phyloP scores from a whole-genome alignment of 1,140 invertebrate genomes.

The Trypoxylus dichotomus region DNA sequence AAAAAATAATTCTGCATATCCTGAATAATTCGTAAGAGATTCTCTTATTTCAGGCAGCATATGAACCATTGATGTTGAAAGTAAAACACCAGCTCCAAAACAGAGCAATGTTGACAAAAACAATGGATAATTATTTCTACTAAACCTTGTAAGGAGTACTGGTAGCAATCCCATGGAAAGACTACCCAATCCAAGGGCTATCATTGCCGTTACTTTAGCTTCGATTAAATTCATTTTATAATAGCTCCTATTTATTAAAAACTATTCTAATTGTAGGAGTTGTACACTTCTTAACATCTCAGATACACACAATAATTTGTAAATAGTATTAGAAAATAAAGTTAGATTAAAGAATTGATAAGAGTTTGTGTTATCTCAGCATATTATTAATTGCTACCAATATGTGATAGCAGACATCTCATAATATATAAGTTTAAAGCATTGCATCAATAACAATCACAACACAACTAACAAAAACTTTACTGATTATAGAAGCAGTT shows the following conservation, averaged over 20 bases:
- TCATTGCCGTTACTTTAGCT: slow-evolving; percentile 70
- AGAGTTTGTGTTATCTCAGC: too few species aligned
- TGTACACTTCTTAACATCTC: too few species aligned
- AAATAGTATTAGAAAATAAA: too few species aligned
- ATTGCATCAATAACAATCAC: too few species aligned
- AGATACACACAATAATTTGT: too few species aligned
- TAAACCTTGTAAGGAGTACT: slow-evolving; percentile 59
- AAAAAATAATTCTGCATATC: slow-evolving; percentile 69
- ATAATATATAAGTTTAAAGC: too few species aligned
- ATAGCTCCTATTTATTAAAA: not conserved
- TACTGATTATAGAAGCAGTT: too few species aligned
- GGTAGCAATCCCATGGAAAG: slow-evolving; percentile 70
- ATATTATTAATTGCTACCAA: too few species aligned
- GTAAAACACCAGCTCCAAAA: slow-evolving; percentile 82
- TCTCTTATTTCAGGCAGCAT: slow-evolving; percentile 76
- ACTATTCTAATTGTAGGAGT: not conserved
- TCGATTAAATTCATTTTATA: slow-evolving; percentile 55
- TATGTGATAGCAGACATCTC: too few species aligned
- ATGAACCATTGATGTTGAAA: slow-evolving; percentile 80
- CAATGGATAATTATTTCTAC: slow-evolving; percentile 59
- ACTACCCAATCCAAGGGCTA: slow-evolving; percentile 66
- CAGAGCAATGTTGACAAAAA: slow-evolving; percentile 70
- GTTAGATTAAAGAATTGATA: too few species aligned
- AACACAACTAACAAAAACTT: too few species aligned
- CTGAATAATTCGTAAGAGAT: slow-evolving; percentile 35